Percentiles rank a stretch among this genome's conserved stretches.
These are phyloP conservation scores for Epiblema foenella DNA, from an alignment of 2,888 invertebrate genomes.

Conservation along the genomic window DNA sequence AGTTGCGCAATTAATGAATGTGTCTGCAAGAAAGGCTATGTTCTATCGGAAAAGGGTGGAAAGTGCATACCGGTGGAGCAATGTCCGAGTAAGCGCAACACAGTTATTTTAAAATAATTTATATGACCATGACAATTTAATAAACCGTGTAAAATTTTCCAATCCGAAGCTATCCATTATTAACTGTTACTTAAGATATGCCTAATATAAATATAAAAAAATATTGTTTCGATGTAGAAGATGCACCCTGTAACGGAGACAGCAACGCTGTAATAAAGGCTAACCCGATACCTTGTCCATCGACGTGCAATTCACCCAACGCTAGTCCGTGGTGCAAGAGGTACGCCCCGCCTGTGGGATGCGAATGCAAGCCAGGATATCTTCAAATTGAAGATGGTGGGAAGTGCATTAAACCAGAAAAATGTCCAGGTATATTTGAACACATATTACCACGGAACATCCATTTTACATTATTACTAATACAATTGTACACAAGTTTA, in stretches of 20 bases:
- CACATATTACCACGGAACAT: no score
- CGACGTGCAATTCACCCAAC: conserved; percentile 26
- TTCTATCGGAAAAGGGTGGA: conserved; percentile 31
- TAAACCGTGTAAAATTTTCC: no score
- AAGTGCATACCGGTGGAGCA: conserved; percentile 35
- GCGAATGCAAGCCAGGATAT: conserved; percentile 38
- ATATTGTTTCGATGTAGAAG: conserved; percentile 18
- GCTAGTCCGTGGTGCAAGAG: conserved; percentile 26
- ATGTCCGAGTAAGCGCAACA: conserved; percentile 31
- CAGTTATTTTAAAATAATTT: no score
- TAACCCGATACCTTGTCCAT: conserved; percentile 33
- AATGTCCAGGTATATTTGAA: conserved; percentile 31
- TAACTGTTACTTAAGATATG: no score
- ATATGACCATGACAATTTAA: no score
- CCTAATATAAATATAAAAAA: no score
- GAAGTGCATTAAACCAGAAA: conserved; percentile 28
- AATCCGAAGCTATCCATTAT: no score
- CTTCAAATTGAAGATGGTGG: conserved; percentile 1
- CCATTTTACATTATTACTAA: no score
- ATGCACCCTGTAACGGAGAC: conserved; percentile 37
- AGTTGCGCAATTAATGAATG: conserved; percentile 29
- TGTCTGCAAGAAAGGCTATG: conserved; percentile 40
- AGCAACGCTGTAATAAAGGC: conserved; percentile 34
- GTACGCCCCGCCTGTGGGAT: conserved; percentile 28
- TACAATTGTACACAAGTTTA: no score